Percentiles rank a stretch among this genome's conserved stretches.
These are phyloP conservation scores for Trissoscelio sp. DNA, from an alignment of 2,888 invertebrate genomes.

Conservation along the genomic window DNA sequence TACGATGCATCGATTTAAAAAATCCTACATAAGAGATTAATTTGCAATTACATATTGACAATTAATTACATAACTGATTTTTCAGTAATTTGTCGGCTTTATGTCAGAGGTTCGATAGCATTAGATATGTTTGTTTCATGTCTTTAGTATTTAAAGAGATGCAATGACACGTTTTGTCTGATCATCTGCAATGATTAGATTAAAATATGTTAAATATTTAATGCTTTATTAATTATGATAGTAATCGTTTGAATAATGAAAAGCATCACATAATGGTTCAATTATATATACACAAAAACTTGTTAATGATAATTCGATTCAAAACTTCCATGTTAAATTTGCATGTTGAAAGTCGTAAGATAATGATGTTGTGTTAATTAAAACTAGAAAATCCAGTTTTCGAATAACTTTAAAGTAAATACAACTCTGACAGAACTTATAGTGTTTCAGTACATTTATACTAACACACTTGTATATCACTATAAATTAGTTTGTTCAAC, in stretches of 20 bases:
- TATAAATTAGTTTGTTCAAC: too few relatives aligned
- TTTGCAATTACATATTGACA: not conserved
- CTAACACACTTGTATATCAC: too few relatives aligned
- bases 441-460: not conserved
- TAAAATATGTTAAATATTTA: not conserved
- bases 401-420: slow-evolving; percentile 2
- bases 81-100: not conserved
- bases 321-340: slow-evolving; percentile 16
- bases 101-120: not conserved
- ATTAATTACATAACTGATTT: slow-evolving; percentile 20
- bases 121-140: not conserved
- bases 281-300: not conserved
- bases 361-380: slow-evolving; percentile 19
- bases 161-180: too few relatives aligned
- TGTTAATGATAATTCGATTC: slow-evolving; percentile 7
- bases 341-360: slow-evolving; percentile 1
- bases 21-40: slow-evolving; percentile 17
- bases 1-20: slow-evolving; percentile 16
- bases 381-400: slow-evolving; percentile 11
- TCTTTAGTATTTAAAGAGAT: too few relatives aligned
- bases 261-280: not conserved
- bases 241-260: not conserved
- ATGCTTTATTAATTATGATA: not conserved
- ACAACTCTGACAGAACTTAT: not conserved
- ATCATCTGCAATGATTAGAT: too few relatives aligned